phyloP scores from a whole-genome alignment of 2,113 vertebrate species.

The Prionailurus bengalensis region DNA sequence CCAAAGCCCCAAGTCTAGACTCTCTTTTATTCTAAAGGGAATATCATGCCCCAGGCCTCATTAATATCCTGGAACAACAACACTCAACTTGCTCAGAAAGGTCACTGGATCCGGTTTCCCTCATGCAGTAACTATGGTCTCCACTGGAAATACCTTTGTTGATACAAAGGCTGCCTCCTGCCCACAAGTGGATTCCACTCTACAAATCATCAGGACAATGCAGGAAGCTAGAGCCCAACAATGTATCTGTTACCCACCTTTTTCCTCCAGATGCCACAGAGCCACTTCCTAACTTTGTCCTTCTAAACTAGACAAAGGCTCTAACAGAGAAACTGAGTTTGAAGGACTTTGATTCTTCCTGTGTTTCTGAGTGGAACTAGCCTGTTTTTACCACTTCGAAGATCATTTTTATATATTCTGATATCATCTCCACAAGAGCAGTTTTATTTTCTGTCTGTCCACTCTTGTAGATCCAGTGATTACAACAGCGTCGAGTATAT shows the following conservation, averaged over 20 bases:
- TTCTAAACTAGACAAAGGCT: constrained; percentile 32
- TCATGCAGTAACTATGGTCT: neutral
- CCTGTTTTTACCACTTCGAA: constrained; percentile 29
- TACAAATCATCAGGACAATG: constrained; percentile 19
- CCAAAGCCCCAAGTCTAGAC: neutral
- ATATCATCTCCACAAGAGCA: neutral
- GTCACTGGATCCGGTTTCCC: neutral
- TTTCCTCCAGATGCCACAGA: neutral
- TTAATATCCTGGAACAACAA: neutral
- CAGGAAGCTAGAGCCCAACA: neutral
- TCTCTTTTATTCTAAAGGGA: neutral
- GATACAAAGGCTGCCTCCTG: constrained; percentile 7
- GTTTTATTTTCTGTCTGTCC: neutral
- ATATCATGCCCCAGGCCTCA: neutral
- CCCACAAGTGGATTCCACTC: neutral
- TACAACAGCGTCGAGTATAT: neutral
- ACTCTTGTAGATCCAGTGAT: neutral
- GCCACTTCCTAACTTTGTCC: neutral
- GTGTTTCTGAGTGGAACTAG: neutral
- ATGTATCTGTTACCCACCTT: neutral
- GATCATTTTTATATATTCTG: constrained; percentile 2
- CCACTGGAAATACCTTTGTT: neutral
- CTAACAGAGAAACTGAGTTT: constrained; percentile 6
- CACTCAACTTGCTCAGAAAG: constrained; percentile 23
- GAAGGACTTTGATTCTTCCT: neutral